A percentile compares a stretch with the other conserved stretches of the same genome.
Conservation (phyloP, 2,888 invertebrate genomes). For the Acanthosoma haemorrhoidale region DNA sequence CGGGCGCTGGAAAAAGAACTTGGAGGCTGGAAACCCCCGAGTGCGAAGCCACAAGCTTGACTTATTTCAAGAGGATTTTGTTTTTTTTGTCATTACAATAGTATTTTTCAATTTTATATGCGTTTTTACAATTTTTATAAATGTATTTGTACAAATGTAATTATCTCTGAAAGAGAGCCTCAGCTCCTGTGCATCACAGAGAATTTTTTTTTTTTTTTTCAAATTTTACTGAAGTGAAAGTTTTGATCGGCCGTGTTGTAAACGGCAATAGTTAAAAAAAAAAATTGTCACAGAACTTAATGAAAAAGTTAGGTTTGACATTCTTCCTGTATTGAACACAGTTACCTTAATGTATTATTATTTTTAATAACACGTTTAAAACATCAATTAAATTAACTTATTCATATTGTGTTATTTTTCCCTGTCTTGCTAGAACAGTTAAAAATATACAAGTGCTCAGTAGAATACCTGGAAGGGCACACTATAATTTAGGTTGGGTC, state of each 20-base stretch:
- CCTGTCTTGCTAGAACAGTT: no score
- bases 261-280: no score
- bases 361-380: neutral
- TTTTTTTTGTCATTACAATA: neutral
- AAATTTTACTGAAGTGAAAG: neutral
- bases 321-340: no score
- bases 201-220: neutral
- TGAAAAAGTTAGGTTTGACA: no score
- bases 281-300: no score
- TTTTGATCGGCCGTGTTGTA: neutral
- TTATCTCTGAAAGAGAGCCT: neutral
- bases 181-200: neutral
- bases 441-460: no score
- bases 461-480: no score
- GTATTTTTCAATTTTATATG: neutral
- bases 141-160: neutral
- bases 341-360: neutral
- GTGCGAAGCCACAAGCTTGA: neutral
- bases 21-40: constrained; percentile 80
- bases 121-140: neutral
- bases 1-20: constrained; percentile 79
- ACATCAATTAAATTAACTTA: neutral
- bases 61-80: neutral
- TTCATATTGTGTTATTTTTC: neutral
- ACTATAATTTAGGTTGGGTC: no score